Evolutionary conservation across 2,113 vertebrate species (phyloP).

Genomic region (Prunella himalayana): DNA sequence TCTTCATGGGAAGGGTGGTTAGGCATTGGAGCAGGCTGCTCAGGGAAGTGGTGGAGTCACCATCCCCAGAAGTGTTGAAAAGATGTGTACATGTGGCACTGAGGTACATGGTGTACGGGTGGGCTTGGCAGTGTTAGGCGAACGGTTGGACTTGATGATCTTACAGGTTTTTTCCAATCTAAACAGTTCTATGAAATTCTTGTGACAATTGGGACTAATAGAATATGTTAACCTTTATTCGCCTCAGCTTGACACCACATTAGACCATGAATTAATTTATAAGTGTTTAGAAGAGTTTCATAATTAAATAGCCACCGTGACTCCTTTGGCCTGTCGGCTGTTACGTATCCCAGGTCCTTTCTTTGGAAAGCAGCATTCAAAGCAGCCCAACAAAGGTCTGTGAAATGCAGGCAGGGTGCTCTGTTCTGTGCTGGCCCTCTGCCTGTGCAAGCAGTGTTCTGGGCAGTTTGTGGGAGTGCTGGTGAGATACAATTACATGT

Average conservation of each 20-base stretch:
- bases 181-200: slow-evolving; percentile 59
- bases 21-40: background rate
- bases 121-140: background rate
- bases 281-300: slow-evolving; percentile 62
- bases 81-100: background rate
- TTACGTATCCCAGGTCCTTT: background rate
- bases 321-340: slow-evolving; percentile 41
- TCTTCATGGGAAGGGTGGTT: background rate
- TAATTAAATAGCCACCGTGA: slow-evolving; percentile 70
- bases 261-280: slow-evolving; percentile 70
- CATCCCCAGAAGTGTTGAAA: background rate
- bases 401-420: background rate
- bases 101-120: background rate
- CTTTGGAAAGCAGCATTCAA: slow-evolving; percentile 32
- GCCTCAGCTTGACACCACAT: slow-evolving; percentile 64
- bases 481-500: background rate
- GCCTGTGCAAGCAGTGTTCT: background rate
- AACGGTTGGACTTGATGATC: background rate
- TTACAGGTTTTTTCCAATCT: background rate
- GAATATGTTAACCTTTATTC: slow-evolving; percentile 79
- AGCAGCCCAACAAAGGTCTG: background rate
- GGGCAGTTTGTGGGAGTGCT: background rate
- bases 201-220: slow-evolving; percentile 78
- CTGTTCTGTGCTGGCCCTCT: background rate
- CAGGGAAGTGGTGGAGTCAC: background rate